These are phyloP conservation scores for Glomeris maerens DNA, from an alignment of 1,140 invertebrate genomes.

Conservation along the genomic window DNA sequence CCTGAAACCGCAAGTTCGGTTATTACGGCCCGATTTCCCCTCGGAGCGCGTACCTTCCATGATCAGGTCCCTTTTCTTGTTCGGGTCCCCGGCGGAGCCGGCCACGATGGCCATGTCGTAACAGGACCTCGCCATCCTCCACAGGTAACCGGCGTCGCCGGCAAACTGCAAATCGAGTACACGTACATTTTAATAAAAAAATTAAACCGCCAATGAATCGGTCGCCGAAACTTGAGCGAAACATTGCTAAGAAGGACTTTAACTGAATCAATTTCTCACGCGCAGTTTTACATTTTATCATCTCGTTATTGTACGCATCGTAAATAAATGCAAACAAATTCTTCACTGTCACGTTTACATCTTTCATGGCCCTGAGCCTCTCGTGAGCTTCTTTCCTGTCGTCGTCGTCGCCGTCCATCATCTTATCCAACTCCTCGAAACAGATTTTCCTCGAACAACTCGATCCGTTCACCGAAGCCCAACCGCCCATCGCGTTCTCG, in stretches of 20 bases:
- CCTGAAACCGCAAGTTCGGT: constrained; percentile 29
- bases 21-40: background rate
- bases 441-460: too few relatives aligned
- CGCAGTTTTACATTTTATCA: constrained; percentile 22
- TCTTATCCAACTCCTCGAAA: constrained; percentile 19
- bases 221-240: background rate
- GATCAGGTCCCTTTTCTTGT: constrained; percentile 38
- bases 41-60: constrained; percentile 36
- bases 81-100: constrained; percentile 32
- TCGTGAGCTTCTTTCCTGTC: constrained; percentile 21
- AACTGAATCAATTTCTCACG: background rate
- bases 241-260: constrained; percentile 1
- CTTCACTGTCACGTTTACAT: constrained; percentile 20
- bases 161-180: constrained; percentile 13
- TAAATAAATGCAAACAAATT: constrained; percentile 8
- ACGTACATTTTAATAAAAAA: constrained; percentile 6
- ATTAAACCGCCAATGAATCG: constrained; percentile 1
- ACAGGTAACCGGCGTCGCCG: constrained; percentile 37
- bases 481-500: too few relatives aligned
- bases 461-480: too few relatives aligned
- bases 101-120: constrained; percentile 37
- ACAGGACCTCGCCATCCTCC: constrained; percentile 51
- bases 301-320: constrained; percentile 8
- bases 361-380: constrained; percentile 18
- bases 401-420: constrained; percentile 18